phyloP scores from a whole-genome alignment of 2,113 vertebrate genomes.

The Mionectes macconnelli region DNA sequence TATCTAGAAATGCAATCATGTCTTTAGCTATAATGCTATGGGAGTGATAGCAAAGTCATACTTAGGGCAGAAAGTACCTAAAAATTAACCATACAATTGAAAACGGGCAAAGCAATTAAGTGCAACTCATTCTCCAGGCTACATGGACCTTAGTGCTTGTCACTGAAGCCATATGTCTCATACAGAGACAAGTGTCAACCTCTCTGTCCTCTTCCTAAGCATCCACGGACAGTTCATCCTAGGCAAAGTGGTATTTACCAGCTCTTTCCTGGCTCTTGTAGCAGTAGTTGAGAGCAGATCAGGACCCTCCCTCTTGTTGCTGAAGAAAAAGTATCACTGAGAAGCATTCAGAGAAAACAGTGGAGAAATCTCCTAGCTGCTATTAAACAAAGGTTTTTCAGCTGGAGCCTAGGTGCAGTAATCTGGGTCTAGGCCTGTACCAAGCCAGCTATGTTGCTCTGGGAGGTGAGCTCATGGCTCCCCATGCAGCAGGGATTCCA shows the following conservation, averaged over 20 bases:
- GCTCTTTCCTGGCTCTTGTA: neutral
- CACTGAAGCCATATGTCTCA: neutral
- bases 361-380: neutral
- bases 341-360: neutral
- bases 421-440: neutral
- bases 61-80: slow-evolving; percentile 36
- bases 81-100: slow-evolving; percentile 39
- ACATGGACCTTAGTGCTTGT: neutral
- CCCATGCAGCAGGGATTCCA: neutral
- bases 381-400: neutral
- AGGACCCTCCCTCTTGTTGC: neutral
- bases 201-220: neutral
- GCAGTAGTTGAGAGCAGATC: neutral
- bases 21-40: neutral
- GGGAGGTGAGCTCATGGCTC: neutral
- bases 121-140: neutral
- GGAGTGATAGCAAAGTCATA: slow-evolving; percentile 15
- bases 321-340: neutral
- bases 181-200: neutral
- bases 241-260: neutral
- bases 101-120: slow-evolving; percentile 44
- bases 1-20: slow-evolving; percentile 1
- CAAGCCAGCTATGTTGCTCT: neutral
- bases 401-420: neutral
- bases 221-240: neutral